Conservation (phyloP, 2,113 vertebrate genomes). For the Carassius gibelio region DNA sequence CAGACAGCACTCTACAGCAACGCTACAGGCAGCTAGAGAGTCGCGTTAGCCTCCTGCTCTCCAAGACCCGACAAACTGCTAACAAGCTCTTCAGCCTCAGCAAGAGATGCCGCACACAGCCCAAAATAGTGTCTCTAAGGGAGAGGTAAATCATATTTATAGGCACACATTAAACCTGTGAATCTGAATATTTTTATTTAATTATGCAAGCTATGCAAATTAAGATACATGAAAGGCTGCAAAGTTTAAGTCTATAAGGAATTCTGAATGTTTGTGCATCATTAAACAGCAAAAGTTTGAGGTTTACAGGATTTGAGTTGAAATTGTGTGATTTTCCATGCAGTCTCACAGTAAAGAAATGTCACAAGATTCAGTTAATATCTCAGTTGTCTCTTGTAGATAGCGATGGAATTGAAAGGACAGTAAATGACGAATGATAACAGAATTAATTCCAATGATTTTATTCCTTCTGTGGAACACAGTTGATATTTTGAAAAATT, state of each 20-base stretch:
- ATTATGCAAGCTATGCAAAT: slow-evolving; percentile 62
- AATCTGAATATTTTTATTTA: slow-evolving; percentile 56
- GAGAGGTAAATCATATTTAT: slow-evolving; percentile 72
- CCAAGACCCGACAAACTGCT: slow-evolving; percentile 71
- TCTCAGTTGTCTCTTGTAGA: not conserved
- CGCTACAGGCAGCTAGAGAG: slow-evolving; percentile 78
- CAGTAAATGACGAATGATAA: too few relatives aligned
- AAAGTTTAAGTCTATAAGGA: slow-evolving; percentile 9
- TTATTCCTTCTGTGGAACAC: too few relatives aligned
- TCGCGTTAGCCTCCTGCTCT: slow-evolving; percentile 67
- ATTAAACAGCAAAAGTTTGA: not conserved
- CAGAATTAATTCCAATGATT: too few relatives aligned
- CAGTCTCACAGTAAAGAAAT: not conserved
- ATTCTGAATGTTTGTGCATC: not conserved
- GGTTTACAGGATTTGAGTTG: not conserved
- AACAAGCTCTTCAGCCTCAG: slow-evolving; percentile 81
- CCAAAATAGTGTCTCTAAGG: slow-evolving; percentile 74
- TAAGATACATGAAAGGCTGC: slow-evolving; percentile 15
- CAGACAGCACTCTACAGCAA: slow-evolving; percentile 71
- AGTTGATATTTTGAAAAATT: too few relatives aligned
- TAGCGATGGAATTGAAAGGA: not conserved
- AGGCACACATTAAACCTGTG: slow-evolving; percentile 54
- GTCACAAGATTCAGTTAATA: not conserved
- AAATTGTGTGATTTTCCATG: not conserved
- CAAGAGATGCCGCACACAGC: slow-evolving; percentile 78